Percentiles rank a stretch among this genome's conserved stretches.
Evolutionary conservation across 2,113 vertebrate species (phyloP).

Genomic region (Xenopus tropicalis): UCB_Xtro_10.0 CM004452.2:37844501-37845000

Average conservation of each 20-base stretch:
- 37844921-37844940: no score
- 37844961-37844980: background rate
- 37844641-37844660: constrained; percentile 81
- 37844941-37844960: background rate
- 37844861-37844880: no score
- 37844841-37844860: background rate
- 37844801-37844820: no score
- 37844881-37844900: background rate
- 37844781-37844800: no score
- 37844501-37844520: no score
- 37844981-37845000: background rate
- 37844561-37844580: constrained; percentile 58
- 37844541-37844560: no score
- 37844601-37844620: constrained; percentile 64
- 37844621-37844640: constrained; percentile 74
- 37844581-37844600: constrained; percentile 64
- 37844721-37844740: no score
- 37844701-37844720: no score
- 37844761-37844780: background rate
- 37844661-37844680: constrained; percentile 83
- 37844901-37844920: background rate
- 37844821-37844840: background rate
- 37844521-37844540: no score
- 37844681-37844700: constrained; percentile 66
- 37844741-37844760: background rate